Evolutionary conservation across 2,113 vertebrate species (phyloP).

Genomic region (Sebastes schlegelii): DNA sequence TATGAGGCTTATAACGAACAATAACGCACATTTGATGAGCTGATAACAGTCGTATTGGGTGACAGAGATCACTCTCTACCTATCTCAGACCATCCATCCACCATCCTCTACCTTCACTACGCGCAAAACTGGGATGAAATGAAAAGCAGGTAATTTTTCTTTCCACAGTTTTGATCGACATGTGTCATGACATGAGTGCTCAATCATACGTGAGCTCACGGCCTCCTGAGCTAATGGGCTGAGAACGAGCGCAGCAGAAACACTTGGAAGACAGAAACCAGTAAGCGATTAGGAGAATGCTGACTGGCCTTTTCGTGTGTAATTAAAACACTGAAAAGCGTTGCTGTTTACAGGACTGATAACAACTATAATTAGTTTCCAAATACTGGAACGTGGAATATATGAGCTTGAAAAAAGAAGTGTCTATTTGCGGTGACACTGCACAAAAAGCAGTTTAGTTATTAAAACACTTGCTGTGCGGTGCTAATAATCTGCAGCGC

Average conservation of each 20-base stretch:
- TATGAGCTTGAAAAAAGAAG: constrained; percentile 16
- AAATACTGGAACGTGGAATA: constrained; percentile 39
- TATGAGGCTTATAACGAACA: too few species aligned
- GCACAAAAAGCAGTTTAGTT: constrained; percentile 20
- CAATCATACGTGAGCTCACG: constrained; percentile 18
- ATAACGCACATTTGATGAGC: too few species aligned
- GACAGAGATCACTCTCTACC: too few species aligned
- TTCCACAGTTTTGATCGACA: constrained; percentile 20
- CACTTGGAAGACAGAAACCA: neutral
- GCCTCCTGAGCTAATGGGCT: constrained; percentile 10
- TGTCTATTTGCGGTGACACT: constrained; percentile 34
- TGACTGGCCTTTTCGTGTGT: constrained; percentile 48
- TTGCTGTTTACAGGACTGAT: constrained; percentile 54
- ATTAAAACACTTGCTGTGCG: constrained; percentile 27
- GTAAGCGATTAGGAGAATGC: constrained; percentile 42
- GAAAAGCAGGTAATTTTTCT: neutral
- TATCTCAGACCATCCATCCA: neutral
- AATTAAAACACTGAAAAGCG: constrained; percentile 54
- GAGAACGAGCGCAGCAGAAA: neutral
- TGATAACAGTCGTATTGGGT: too few species aligned
- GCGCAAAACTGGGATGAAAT: neutral
- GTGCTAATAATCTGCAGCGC: constrained; percentile 41
- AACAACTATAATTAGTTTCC: constrained; percentile 62
- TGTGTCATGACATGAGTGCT: constrained; percentile 28
- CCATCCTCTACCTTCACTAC: neutral